These are phyloP conservation scores for Knipowitschia caucasica DNA, from an alignment of 2,797 vertebrate species.

Conservation along the genomic window DNA sequence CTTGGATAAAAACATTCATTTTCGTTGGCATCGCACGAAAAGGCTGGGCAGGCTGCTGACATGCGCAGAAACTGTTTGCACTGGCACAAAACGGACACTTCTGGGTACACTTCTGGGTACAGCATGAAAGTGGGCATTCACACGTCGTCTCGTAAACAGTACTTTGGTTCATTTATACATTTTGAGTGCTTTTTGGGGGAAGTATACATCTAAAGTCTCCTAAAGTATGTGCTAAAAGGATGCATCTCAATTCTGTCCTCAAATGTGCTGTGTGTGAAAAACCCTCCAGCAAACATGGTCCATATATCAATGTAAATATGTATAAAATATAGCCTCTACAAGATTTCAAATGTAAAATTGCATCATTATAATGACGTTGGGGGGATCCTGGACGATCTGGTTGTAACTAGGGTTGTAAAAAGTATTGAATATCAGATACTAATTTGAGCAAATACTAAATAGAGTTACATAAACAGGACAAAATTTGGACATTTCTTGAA, in stretches of 20 bases:
- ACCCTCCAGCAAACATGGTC: not conserved
- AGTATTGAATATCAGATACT: no score
- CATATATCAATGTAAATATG: slow-evolving; percentile 2
- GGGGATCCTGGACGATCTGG: not conserved
- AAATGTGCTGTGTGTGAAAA: slow-evolving; percentile 4
- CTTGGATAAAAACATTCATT: slow-evolving; percentile 39
- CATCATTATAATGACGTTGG: not conserved
- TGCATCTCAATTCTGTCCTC: slow-evolving; percentile 1
- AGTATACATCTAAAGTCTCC: slow-evolving; percentile 3
- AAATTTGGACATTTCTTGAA: no score
- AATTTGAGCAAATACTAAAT: no score
- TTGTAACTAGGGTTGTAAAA: no score
- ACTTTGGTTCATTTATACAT: slow-evolving; percentile 61
- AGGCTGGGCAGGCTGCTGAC: slow-evolving; percentile 20
- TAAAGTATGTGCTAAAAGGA: slow-evolving; percentile 3
- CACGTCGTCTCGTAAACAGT: slow-evolving; percentile 59
- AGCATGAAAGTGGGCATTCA: slow-evolving; percentile 57
- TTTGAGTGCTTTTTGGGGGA: slow-evolving; percentile 19
- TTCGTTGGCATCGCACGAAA: slow-evolving; percentile 30
- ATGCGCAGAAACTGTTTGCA: slow-evolving; percentile 34
- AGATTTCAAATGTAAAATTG: not conserved
- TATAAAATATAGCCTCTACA: not conserved
- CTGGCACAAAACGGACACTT: slow-evolving; percentile 33
- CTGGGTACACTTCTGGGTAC: slow-evolving; percentile 42
- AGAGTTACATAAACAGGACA: no score